Base-by-base conservation (phyloP, 2,113 vertebrate genomes). In the Phodopus roborovskii region DNA sequence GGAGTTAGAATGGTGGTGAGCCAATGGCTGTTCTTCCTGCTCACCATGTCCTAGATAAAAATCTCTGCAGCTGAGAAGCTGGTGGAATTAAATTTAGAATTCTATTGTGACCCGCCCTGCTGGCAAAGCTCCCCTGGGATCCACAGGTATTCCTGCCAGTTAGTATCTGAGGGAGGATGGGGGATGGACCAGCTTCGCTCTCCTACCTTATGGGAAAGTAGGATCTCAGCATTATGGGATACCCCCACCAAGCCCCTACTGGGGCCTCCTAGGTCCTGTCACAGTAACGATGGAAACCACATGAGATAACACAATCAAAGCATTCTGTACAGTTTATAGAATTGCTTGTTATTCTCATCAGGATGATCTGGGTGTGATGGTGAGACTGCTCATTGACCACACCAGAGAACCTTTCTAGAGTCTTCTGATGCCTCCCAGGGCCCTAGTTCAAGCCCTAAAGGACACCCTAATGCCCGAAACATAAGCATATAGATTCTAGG, bases 71-170 rank as follows among this genome's bases (percentile, higher is more conserved):
- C 78, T 96, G 94, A 94, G 85, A 74, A 85, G 53, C 75, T 83
- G 48, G n/a, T 86, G 50, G 88, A 94, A 96, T 96, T 97, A 85
- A 94, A 94, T 94, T 96, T 96, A 97, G 97, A 96, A 88, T 97
- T 73, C 93, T 85, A 92, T 50, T 88, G 85, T 0, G 5, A 36
- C 66, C 75, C 39, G 3, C 97, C 97, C 88, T 66, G 77, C 81
- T 95, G 94, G 92, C 94, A 92, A 9, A 13, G 26, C 33, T 87
- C 66, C 71, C 90, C 91, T 92, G 60, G 90, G 92, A 92, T 60
- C 87, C 26, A 50, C 22, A 42, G 16, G 36, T 28, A 53, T 56
- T 87, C 62, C n/a, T 48, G 71, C 66, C 42, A 4, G 1, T 17
- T 30, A 3, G 50, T 83, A 66, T 48, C n/a, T 88, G 86, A 58